Base-by-base conservation (phyloP, 2,888 invertebrate genomes). In the Buathra laborator region DNA sequence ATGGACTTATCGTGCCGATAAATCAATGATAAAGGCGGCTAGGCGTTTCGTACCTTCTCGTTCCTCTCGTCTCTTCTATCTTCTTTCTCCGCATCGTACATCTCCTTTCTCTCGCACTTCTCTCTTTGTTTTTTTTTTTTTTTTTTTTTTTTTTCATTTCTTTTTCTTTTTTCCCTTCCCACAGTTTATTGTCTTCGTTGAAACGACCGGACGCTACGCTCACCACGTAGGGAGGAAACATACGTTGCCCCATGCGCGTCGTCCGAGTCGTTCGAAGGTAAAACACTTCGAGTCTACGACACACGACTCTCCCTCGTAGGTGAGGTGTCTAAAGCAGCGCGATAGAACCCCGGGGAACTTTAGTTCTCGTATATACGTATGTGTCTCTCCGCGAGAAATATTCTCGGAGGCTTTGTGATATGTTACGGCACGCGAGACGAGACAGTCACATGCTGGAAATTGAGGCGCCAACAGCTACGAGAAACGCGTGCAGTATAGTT, bases 11-110 rank as follows among this genome's bases (percentile, higher is more conserved):
- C 88, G 87, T 78, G 77, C 77, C 87, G 87, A 87, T 91, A 90
- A 91, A 90, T 91, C 90, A 90, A 85, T 88, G 90, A 90, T 91
- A 90, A 90, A 87, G 88, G 87, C 81, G 53, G 80, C 86, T 87
- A 85, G 74, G 78, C 74, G 81, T 77, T 66, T 74, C 75, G 48
- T 53, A 76, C 78, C 67, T 82, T 75, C 66, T 51, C 59, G 29
- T 53, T 84, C 84, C 81, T 84, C 86, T 56, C 67, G 79, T 80
- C 68, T 53, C 46, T 19, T 72, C 68, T 59, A 66, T 81, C 59
- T 67, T 51, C 53, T 71, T 68, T 84, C 77, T 75, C 67, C 82
- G 79, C 84, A 32, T 32, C 29, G 62, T 32, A 62, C 29, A n/a
- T 62, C 62, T 87, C 80, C 81, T 29, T 62, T 44, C 72, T 72